Conservation (phyloP, 1,140 invertebrate genomes). For the Diorhabda sublineata region DNA sequence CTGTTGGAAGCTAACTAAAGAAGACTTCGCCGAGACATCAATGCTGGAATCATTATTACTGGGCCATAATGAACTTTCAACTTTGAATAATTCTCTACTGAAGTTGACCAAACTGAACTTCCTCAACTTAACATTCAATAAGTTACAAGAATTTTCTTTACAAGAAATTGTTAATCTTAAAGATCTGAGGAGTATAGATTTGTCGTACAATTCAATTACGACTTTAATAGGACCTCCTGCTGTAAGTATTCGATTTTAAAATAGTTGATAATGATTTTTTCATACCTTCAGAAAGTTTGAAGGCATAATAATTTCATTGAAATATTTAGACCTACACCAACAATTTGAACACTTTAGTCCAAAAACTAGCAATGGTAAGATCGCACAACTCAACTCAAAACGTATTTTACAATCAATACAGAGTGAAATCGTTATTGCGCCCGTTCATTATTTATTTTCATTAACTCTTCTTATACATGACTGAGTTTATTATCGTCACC, state of each 20-base stretch:
- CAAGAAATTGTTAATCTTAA: slow-evolving; percentile 68
- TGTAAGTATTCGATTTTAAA: slow-evolving; percentile 47
- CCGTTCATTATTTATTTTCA: no score
- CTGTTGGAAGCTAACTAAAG: slow-evolving; percentile 60
- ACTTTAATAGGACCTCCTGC: slow-evolving; percentile 62
- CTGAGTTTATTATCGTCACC: no score
- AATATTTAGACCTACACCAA: no score
- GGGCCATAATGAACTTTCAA: slow-evolving; percentile 64
- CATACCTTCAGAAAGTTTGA: neutral
- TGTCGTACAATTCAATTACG: slow-evolving; percentile 70
- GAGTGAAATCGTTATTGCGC: no score
- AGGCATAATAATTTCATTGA: no score
- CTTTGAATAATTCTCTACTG: slow-evolving; percentile 68
- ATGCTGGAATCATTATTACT: slow-evolving; percentile 63
- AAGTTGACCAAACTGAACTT: slow-evolving; percentile 61
- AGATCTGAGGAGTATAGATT: slow-evolving; percentile 61
- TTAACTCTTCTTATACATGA: no score
- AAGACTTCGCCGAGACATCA: slow-evolving; percentile 68
- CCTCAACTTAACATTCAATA: slow-evolving; percentile 71
- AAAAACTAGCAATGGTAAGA: no score
- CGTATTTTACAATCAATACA: no score
- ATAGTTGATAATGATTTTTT: neutral
- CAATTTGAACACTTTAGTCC: no score
- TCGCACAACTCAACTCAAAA: no score
- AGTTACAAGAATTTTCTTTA: slow-evolving; percentile 70